Conservation (phyloP, 1,140 invertebrate species). For the Andrena cerasifolii region DNA sequence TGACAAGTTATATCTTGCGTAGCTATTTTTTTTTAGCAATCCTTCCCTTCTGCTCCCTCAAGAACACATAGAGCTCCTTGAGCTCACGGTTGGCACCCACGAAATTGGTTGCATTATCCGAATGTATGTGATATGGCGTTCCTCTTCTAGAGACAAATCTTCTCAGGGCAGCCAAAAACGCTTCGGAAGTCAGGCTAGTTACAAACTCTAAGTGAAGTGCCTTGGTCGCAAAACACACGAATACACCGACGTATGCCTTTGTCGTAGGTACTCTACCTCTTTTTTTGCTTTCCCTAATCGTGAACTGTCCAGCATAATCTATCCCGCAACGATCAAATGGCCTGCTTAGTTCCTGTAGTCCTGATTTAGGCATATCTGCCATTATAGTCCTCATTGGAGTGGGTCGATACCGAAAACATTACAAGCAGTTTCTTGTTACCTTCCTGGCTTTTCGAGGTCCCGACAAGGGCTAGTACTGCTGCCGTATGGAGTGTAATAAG, state of each 20-base stretch:
- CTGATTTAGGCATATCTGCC: background rate
- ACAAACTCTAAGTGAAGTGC: constrained; percentile 69
- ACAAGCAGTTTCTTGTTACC: too few relatives aligned
- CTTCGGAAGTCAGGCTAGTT: constrained; percentile 52
- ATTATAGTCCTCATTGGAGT: background rate
- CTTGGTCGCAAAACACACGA: constrained; percentile 59
- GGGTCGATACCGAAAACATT: too few relatives aligned
- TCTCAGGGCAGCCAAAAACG: constrained; percentile 58
- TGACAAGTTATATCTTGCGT: too few relatives aligned
- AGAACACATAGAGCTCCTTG: too few relatives aligned
- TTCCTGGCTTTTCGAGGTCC: too few relatives aligned
- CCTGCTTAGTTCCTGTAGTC: too few relatives aligned
- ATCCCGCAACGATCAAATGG: background rate
- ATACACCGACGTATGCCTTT: constrained; percentile 47
- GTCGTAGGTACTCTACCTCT: background rate
- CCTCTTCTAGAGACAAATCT: constrained; percentile 58
- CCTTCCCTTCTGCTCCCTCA: too few relatives aligned
- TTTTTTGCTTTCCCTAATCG: too few relatives aligned
- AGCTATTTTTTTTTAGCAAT: too few relatives aligned
- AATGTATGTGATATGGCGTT: constrained; percentile 53
- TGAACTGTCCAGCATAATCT: too few relatives aligned
- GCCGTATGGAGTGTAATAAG: too few relatives aligned
- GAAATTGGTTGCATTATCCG: constrained; percentile 74
- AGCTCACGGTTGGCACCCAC: background rate
- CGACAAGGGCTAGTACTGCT: too few relatives aligned